Conservation (phyloP, 1,140 invertebrate genomes). For the Drosophila insularis region DNA sequence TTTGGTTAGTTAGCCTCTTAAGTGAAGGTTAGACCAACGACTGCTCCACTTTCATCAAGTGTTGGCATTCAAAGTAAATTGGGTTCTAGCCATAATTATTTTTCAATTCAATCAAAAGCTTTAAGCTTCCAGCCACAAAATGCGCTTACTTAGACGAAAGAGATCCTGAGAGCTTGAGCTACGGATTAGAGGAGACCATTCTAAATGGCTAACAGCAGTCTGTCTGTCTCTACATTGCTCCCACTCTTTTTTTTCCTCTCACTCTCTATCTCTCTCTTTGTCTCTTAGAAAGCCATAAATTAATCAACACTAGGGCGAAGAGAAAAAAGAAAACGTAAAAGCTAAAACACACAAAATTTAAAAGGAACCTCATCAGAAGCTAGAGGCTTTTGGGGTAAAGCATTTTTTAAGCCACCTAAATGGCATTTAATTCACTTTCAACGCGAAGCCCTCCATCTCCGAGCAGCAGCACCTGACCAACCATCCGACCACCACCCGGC, state of each 20-base stretch:
- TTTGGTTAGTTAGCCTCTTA: slow-evolving; percentile 2
- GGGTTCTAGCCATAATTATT: slow-evolving; percentile 66
- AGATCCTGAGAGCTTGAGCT: slow-evolving; percentile 67
- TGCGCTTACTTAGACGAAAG: slow-evolving; percentile 32
- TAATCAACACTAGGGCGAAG: slow-evolving; percentile 54
- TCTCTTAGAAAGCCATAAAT: slow-evolving; percentile 51
- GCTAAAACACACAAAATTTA: slow-evolving; percentile 5
- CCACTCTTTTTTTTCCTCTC: not conserved
- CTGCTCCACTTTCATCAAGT: slow-evolving; percentile 2
- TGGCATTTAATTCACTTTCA: slow-evolving; percentile 78
- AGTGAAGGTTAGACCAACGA: not conserved
- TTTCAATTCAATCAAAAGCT: slow-evolving; percentile 71
- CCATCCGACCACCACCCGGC: not conserved
- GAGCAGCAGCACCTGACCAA: slow-evolving; percentile 30
- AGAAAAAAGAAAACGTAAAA: slow-evolving; percentile 12
- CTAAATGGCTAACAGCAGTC: slow-evolving; percentile 38
- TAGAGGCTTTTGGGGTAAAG: slow-evolving; percentile 20
- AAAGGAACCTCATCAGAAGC: slow-evolving; percentile 18
- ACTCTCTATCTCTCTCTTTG: not conserved
- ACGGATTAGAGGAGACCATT: slow-evolving; percentile 68
- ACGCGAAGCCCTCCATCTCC: slow-evolving; percentile 24
- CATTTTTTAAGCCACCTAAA: slow-evolving; percentile 68
- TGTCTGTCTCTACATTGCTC: slow-evolving; percentile 18
- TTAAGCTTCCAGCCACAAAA: slow-evolving; percentile 40
- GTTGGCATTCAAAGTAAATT: slow-evolving; percentile 31